Conservation (phyloP, 2,888 invertebrate genomes). For the Nebria salina region DNA sequence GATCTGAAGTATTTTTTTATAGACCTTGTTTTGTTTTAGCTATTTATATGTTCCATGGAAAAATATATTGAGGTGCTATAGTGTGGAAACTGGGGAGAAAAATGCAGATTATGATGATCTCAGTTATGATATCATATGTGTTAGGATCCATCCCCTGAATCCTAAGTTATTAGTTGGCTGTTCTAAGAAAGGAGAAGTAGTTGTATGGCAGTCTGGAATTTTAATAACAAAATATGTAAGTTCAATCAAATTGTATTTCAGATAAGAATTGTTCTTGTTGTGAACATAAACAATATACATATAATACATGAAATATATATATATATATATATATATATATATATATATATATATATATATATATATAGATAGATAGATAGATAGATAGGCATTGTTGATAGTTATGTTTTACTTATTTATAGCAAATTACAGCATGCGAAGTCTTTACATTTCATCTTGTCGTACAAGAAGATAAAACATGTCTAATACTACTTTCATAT, state of each 20-base stretch:
- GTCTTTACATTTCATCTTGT: slow-evolving; percentile 19
- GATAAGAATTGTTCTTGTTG: neutral
- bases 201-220: slow-evolving; percentile 64
- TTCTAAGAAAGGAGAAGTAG: slow-evolving; percentile 66
- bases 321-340: neutral
- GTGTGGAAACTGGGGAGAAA: slow-evolving; percentile 72
- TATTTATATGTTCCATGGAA: slow-evolving; percentile 70
- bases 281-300: neutral
- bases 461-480: neutral
- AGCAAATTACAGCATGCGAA: slow-evolving; percentile 27
- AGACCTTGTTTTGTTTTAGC: slow-evolving; percentile 60
- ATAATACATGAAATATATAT: neutral
- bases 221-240: slow-evolving; percentile 63
- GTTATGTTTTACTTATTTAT: slow-evolving; percentile 17
- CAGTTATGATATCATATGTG: slow-evolving; percentile 64
- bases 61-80: slow-evolving; percentile 70
- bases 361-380: neutral
- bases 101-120: slow-evolving; percentile 68
- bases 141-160: slow-evolving; percentile 63
- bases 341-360: neutral
- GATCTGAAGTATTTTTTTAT: slow-evolving; percentile 26
- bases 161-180: slow-evolving; percentile 66
- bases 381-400: no score
- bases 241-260: slow-evolving; percentile 25
- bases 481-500: neutral